Evolutionary conservation across 2,113 vertebrate genomes (phyloP).

Genomic region (Chaetops frenatus): DNA sequence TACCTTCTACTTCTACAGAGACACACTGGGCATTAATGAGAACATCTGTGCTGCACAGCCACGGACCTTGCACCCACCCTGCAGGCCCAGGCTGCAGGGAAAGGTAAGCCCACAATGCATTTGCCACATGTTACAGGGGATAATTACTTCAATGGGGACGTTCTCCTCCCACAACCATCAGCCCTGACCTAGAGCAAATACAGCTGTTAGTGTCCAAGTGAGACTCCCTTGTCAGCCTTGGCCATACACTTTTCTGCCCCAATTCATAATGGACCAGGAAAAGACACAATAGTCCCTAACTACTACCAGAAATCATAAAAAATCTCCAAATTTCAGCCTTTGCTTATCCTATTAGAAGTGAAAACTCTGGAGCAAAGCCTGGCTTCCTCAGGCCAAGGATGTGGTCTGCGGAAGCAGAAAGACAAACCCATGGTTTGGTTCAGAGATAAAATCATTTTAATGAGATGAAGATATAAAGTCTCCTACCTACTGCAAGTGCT

Average conservation of each 20-base stretch:
- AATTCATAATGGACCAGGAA: background rate
- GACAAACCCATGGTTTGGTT: background rate
- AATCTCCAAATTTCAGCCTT: background rate
- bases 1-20: background rate
- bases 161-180: background rate
- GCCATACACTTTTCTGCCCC: background rate
- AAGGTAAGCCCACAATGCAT: background rate
- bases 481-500: background rate
- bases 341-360: background rate
- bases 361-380: background rate
- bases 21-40: accelerated
- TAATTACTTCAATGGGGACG: accelerated
- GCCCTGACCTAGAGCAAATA: background rate
- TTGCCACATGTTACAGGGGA: background rate
- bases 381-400: background rate
- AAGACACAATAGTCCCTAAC: background rate
- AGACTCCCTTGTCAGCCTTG: background rate
- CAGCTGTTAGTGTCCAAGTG: background rate
- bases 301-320: background rate
- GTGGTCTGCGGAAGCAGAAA: background rate
- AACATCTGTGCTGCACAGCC: background rate
- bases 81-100: background rate
- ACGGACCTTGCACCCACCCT: background rate
- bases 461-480: background rate
- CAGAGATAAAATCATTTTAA: background rate